phyloP scores from a whole-genome alignment of 2,888 invertebrate species.

The Gastracanthus pulcherrimus region DNA sequence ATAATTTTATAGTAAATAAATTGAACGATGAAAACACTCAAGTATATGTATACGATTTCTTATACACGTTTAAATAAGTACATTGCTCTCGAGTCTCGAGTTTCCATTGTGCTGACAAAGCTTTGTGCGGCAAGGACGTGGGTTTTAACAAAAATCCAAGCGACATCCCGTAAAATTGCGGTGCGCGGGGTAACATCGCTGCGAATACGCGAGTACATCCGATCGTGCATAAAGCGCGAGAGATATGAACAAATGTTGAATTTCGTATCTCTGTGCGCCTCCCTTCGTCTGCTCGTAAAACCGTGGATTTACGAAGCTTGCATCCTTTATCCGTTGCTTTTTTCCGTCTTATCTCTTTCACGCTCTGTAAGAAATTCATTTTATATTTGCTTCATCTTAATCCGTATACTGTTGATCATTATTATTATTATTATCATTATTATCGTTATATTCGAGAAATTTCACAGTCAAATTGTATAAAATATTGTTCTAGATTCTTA shows the following conservation, averaged over 20 bases:
- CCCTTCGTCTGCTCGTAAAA: constrained; percentile 45
- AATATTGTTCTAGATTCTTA: neutral
- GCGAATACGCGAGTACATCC: constrained; percentile 1
- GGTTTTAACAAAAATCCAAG: constrained; percentile 6
- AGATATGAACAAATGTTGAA: constrained; percentile 33
- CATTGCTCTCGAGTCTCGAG: too few species aligned
- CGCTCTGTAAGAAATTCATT: constrained; percentile 22
- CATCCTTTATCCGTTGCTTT: neutral
- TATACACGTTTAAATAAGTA: too few species aligned
- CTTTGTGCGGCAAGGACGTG: neutral
- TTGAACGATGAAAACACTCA: neutral
- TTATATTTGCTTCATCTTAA: neutral
- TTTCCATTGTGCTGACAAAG: neutral
- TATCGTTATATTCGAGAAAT: neutral
- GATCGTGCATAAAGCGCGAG: constrained; percentile 37
- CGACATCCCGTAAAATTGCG: constrained; percentile 20
- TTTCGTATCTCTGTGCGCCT: constrained; percentile 6
- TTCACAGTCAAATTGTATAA: neutral
- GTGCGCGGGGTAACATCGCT: constrained; percentile 2
- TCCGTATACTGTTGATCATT: neutral
- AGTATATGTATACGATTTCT: neutral
- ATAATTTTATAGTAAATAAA: too few species aligned
- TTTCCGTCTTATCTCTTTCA: constrained; percentile 25
- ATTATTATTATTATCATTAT: neutral
- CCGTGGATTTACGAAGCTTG: constrained; percentile 30